Conservation (phyloP, 2,797 vertebrate species). For the Coregonus ussuriensis region DNA sequence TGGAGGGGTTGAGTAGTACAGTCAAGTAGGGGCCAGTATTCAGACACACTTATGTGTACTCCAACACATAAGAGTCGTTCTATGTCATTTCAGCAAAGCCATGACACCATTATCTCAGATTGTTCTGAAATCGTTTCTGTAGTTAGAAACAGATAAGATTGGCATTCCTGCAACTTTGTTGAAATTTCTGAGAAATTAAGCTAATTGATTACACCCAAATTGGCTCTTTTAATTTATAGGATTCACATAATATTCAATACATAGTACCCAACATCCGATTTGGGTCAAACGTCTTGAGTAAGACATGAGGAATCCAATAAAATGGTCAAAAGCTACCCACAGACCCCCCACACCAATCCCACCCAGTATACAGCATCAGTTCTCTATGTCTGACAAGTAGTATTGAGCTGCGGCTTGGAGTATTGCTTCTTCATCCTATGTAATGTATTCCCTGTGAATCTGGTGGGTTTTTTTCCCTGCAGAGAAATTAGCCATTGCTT, state of each 20-base stretch:
- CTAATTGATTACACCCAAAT: not conserved
- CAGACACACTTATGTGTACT: not conserved
- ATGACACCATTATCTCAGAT: not conserved
- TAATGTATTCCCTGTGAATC: too few species aligned
- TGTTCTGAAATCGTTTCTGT: not conserved
- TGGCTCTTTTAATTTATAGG: not conserved
- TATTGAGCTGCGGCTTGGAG: too few species aligned
- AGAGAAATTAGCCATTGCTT: too few species aligned
- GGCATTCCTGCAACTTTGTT: not conserved
- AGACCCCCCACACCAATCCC: too few species aligned
- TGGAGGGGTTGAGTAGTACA: conserved; percentile 16
- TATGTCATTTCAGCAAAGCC: not conserved
- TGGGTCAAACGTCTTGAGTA: too few species aligned
- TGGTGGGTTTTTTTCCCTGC: too few species aligned
- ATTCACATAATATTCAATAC: not conserved
- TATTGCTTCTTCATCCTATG: too few species aligned
- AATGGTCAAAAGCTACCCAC: too few species aligned
- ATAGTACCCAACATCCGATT: not conserved
- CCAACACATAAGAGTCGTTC: not conserved
- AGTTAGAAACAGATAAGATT: not conserved
- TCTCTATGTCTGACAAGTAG: too few species aligned
- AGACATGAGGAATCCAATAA: not conserved
- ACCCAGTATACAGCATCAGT: too few species aligned
- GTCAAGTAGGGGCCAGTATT: not conserved
- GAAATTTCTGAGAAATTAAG: not conserved